Percentiles rank a stretch among this genome's conserved stretches.
Conservation (phyloP, 1,140 invertebrate species). For the Achroia grisella region DNA sequence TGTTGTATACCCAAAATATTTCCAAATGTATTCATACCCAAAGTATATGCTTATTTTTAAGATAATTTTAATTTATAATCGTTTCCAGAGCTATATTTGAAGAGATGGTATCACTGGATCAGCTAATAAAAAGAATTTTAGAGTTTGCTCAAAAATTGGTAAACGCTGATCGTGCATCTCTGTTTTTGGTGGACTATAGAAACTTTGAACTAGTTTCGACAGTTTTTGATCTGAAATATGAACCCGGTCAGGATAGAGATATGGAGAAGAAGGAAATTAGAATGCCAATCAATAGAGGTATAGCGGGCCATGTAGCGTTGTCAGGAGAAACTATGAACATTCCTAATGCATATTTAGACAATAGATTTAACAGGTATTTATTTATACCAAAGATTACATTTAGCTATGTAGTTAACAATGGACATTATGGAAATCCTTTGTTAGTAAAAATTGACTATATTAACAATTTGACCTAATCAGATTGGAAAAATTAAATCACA, state of each 20-base stretch:
- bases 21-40: too few species aligned
- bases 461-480: too few species aligned
- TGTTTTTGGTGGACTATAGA: constrained; percentile 83
- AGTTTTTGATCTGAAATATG: constrained; percentile 83
- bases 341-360: constrained; percentile 84
- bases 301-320: constrained; percentile 81
- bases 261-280: constrained; percentile 68
- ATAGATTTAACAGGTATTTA: constrained; percentile 81
- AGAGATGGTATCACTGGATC: constrained; percentile 90
- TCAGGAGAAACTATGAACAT: constrained; percentile 87
- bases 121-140: constrained; percentile 88
- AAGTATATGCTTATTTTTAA: too few species aligned
- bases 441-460: too few species aligned
- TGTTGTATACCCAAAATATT: too few species aligned
- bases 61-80: neutral
- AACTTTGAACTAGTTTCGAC: constrained; percentile 85
- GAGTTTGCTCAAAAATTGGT: constrained; percentile 87
- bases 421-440: neutral
- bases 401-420: neutral
- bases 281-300: constrained; percentile 75
- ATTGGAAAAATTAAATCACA: neutral
- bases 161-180: constrained; percentile 85
- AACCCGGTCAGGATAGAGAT: constrained; percentile 32
- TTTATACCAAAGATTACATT: too few species aligned
- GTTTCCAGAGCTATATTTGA: constrained; percentile 79